A percentile compares a stretch with the other conserved stretches of the same genome.
Evolutionary conservation across 1,140 invertebrate genomes (phyloP).

Genomic region (Tribolium castaneum): DNA sequence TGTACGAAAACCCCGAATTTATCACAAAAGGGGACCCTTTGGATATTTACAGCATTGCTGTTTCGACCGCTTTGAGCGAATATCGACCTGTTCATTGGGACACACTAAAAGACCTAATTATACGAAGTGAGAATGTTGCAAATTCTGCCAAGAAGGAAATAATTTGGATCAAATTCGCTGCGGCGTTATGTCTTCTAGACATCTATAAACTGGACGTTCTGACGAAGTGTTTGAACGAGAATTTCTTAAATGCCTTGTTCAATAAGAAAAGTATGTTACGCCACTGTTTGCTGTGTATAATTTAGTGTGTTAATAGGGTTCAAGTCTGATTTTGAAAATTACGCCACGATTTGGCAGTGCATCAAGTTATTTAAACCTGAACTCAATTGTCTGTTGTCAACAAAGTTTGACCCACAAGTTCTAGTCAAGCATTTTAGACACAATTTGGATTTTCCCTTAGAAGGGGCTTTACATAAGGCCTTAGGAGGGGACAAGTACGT

Average conservation of each 20-base stretch:
- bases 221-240: conserved; percentile 65
- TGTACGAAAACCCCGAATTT: conserved; percentile 60
- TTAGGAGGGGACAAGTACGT: conserved; percentile 66
- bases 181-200: conserved; percentile 68
- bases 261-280: conserved; percentile 46
- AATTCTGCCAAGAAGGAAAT: conserved; percentile 59
- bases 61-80: conserved; percentile 67
- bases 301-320: conserved; percentile 57
- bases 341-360: conserved; percentile 69
- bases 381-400: conserved; percentile 63
- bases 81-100: conserved; percentile 71
- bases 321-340: conserved; percentile 65
- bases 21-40: conserved; percentile 59
- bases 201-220: conserved; percentile 68
- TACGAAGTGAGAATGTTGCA: conserved; percentile 59
- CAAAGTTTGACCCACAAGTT: conserved; percentile 49
- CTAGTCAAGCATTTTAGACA: conserved; percentile 48
- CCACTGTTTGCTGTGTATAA: background rate
- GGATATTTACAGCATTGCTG: conserved; percentile 65
- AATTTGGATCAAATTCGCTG: conserved; percentile 66
- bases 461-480: conserved; percentile 60
- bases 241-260: conserved; percentile 64
- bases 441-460: conserved; percentile 59
- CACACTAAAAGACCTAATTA: conserved; percentile 64
- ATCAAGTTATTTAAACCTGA: conserved; percentile 67